Evolutionary conservation across 2,888 invertebrate species (phyloP).

Genomic region (Aromia moschata): DNA sequence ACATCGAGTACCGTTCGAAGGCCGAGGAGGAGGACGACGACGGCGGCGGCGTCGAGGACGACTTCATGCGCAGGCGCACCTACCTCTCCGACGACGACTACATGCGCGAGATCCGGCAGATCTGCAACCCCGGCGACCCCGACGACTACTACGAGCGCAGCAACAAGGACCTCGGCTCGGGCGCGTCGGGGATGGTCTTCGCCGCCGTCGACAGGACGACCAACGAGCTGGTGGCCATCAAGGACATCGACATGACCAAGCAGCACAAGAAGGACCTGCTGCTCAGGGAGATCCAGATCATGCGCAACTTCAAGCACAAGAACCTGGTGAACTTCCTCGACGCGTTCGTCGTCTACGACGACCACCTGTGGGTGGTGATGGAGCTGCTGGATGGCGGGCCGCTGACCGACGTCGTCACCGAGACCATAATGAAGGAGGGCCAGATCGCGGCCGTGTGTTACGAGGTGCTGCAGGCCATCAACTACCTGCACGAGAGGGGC

Average conservation of each 20-base stretch:
- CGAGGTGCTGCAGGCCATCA: slow-evolving; percentile 86
- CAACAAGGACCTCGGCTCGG: slow-evolving; percentile 87
- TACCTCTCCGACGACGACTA: slow-evolving; percentile 78
- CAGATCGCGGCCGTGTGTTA: slow-evolving; percentile 96
- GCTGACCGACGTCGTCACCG: slow-evolving; percentile 95
- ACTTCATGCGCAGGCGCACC: slow-evolving; percentile 61
- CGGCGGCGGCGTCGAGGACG: slow-evolving; percentile 50
- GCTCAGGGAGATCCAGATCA: slow-evolving; percentile 91
- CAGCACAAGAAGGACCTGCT: slow-evolving; percentile 97
- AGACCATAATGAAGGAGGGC: slow-evolving; percentile 95
- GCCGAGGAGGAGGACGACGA: slow-evolving; percentile 50
- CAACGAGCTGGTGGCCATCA: slow-evolving; percentile 87
- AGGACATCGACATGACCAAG: slow-evolving; percentile 93
- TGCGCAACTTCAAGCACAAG: slow-evolving; percentile 91
- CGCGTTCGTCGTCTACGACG: slow-evolving; percentile 84
- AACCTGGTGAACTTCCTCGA: slow-evolving; percentile 94
- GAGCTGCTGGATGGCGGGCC: slow-evolving; percentile 95
- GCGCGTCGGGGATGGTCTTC: slow-evolving; percentile 93
- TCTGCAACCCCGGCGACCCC: slow-evolving; percentile 87
- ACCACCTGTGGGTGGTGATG: slow-evolving; percentile 97
- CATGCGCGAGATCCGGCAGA: slow-evolving; percentile 73
- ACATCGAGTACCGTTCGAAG: slow-evolving; percentile 61
- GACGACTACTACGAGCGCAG: slow-evolving; percentile 78
- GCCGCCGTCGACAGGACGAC: slow-evolving; percentile 83
- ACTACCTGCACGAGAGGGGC: slow-evolving; percentile 88